phyloP scores from a whole-genome alignment of 2,888 invertebrate genomes.

The Drosophila merina region DNA sequence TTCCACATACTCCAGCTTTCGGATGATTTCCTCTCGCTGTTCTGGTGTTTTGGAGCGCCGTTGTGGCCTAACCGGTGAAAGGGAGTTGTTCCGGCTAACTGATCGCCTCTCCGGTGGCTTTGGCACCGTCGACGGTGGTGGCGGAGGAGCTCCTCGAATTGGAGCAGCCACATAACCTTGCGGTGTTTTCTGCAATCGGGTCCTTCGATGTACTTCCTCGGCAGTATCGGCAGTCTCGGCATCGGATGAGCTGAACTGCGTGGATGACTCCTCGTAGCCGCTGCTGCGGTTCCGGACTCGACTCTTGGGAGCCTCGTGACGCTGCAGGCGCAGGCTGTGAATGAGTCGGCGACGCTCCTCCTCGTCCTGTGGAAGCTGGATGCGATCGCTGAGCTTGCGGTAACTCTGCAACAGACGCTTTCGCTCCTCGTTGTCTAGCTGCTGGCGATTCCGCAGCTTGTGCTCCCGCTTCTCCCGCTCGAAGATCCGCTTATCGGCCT shows the following conservation, averaged over 20 bases:
- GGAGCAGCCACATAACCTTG: conserved; percentile 55
- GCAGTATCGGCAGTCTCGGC: conserved; percentile 79
- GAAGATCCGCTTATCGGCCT: conserved; percentile 83
- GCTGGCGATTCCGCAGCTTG: conserved; percentile 80
- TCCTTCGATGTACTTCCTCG: conserved; percentile 48
- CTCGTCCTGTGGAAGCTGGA: conserved; percentile 76
- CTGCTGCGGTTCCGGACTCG: conserved; percentile 57
- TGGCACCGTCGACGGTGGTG: conserved; percentile 42
- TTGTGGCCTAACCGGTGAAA: conserved; percentile 81
- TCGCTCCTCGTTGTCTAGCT: conserved; percentile 82
- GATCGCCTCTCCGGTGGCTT: conserved; percentile 60
- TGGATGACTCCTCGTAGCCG: conserved; percentile 82
- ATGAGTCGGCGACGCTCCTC: conserved; percentile 80
- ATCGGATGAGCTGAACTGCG: conserved; percentile 82
- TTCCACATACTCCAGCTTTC: conserved; percentile 62
- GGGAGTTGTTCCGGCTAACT: conserved; percentile 77
- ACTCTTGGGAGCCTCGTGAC: conserved; percentile 65
- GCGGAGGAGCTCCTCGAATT: conserved; percentile 74
- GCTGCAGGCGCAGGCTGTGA: conserved; percentile 78
- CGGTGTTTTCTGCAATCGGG: conserved; percentile 35
- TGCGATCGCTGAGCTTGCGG: conserved; percentile 80
- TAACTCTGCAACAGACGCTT: conserved; percentile 80
- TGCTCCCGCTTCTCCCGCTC: conserved; percentile 86
- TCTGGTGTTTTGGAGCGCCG: conserved; percentile 81
- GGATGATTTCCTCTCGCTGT: conserved; percentile 54